Conservation (phyloP, 2,888 invertebrate genomes). For the Odontomyia ornata region DNA sequence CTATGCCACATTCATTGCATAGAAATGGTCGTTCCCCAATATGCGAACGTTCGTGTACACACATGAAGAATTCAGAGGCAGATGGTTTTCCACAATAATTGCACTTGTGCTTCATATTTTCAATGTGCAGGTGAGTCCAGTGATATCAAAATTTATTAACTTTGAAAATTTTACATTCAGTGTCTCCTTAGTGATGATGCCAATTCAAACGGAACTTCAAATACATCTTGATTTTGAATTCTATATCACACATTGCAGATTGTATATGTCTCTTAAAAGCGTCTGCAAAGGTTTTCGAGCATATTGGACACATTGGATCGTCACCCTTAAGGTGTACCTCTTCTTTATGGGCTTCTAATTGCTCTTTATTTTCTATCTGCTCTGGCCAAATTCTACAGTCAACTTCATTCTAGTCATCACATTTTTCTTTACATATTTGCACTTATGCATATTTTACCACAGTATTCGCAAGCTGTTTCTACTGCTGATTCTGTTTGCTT, state of each 20-base stretch:
- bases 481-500: background rate
- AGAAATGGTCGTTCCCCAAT: slow-evolving; percentile 33
- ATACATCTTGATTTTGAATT: slow-evolving; percentile 41
- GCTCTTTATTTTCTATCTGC: slow-evolving; percentile 2
- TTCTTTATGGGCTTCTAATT: background rate
- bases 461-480: slow-evolving; percentile 11
- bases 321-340: slow-evolving; percentile 7
- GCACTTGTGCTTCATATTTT: background rate
- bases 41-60: background rate
- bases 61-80: background rate
- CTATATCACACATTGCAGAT: slow-evolving; percentile 44
- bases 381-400: slow-evolving; percentile 4
- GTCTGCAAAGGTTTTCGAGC: background rate
- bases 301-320: slow-evolving; percentile 13
- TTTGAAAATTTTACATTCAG: background rate
- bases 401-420: background rate
- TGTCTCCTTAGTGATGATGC: background rate
- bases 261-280: background rate
- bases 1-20: slow-evolving; percentile 50
- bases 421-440: background rate
- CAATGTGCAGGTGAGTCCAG: slow-evolving; percentile 28
- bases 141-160: background rate
- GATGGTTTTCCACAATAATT: background rate
- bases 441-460: background rate
- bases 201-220: slow-evolving; percentile 37